A percentile compares a stretch with the other conserved stretches of the same genome.
Evolutionary conservation across 2,113 vertebrate genomes (phyloP).

Genomic region (Crotalus helleri): DNA sequence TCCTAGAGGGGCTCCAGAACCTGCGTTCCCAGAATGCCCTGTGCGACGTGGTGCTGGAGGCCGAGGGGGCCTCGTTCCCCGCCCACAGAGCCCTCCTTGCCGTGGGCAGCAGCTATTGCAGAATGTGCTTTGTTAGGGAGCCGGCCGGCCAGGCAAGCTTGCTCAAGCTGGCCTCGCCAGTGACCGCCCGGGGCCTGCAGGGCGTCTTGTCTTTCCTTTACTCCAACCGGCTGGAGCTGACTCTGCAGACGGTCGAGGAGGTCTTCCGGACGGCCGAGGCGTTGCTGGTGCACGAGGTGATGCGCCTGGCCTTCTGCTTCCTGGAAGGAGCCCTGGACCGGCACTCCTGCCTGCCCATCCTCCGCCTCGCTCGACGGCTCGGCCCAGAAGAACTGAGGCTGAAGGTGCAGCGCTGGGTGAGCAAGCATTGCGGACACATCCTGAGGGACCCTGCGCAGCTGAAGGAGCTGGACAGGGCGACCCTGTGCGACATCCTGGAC

Average conservation of each 20-base stretch:
- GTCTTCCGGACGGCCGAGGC: constrained; percentile 55
- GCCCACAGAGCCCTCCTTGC: constrained; percentile 53
- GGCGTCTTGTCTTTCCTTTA: constrained; percentile 64
- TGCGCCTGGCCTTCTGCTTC: constrained; percentile 57
- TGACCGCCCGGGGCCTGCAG: constrained; percentile 48
- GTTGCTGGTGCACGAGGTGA: constrained; percentile 60
- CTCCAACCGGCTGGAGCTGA: constrained; percentile 55
- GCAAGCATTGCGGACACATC: constrained; percentile 33
- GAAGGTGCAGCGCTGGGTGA: constrained; percentile 26
- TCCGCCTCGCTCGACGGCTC: constrained; percentile 35
- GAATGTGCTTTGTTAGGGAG: constrained; percentile 41
- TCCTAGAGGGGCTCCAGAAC: constrained; percentile 48
- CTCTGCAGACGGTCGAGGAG: constrained; percentile 53
- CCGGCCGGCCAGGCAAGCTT: fast-evolving
- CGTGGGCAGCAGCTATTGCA: constrained; percentile 56
- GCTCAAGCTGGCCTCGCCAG: constrained; percentile 18
- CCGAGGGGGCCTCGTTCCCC: constrained; percentile 55
- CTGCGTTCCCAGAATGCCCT: neutral
- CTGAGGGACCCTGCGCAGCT: constrained; percentile 36
- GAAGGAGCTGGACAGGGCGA: constrained; percentile 39
- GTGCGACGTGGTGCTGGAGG: constrained; percentile 44
- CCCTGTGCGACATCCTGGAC: constrained; percentile 52
- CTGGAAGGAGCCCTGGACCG: constrained; percentile 45
- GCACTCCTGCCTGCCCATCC: constrained; percentile 48
- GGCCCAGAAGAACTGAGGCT: constrained; percentile 38